phyloP scores from a whole-genome alignment of 2,797 vertebrate genomes.

The Pangasius macronema region DNA sequence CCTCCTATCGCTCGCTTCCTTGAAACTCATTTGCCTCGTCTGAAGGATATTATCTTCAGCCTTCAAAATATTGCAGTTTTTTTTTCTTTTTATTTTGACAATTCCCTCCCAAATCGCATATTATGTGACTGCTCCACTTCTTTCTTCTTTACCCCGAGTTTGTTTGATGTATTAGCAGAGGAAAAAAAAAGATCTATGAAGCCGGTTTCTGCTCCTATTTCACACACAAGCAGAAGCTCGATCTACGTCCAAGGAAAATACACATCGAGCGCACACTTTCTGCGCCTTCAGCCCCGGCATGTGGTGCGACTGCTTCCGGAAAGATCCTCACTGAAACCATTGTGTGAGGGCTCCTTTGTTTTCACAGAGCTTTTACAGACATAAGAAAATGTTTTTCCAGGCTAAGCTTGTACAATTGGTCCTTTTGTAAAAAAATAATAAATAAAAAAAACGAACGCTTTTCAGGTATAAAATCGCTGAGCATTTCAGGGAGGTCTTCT shows the following conservation, averaged over 20 bases:
- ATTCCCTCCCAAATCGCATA: constrained; percentile 35
- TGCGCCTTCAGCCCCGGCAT: constrained; percentile 53
- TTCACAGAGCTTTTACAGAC: constrained; percentile 59
- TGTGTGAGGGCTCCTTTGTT: constrained; percentile 59
- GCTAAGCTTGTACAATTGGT: constrained; percentile 52
- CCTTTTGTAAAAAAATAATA: constrained; percentile 30
- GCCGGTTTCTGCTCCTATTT: constrained; percentile 56
- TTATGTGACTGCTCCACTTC: background rate
- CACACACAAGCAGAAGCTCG: constrained; percentile 55
- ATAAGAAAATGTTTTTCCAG: constrained; percentile 56
- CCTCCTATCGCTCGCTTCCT: constrained; percentile 75
- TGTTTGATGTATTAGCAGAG: background rate
- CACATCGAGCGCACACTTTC: constrained; percentile 58
- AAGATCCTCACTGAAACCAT: constrained; percentile 60
- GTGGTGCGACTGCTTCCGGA: constrained; percentile 65
- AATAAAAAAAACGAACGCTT: constrained; percentile 32
- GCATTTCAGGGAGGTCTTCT: constrained; percentile 70
- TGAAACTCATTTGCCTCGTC: constrained; percentile 57
- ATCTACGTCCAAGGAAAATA: constrained; percentile 61
- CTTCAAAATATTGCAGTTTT: background rate
- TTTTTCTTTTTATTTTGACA: constrained; percentile 60
- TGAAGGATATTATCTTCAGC: constrained; percentile 70
- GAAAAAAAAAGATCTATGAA: background rate
- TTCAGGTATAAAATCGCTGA: constrained; percentile 61
- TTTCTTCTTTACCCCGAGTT: background rate